Conservation (phyloP, 2,797 vertebrate genomes). For the Hybognathus amarus region DNA sequence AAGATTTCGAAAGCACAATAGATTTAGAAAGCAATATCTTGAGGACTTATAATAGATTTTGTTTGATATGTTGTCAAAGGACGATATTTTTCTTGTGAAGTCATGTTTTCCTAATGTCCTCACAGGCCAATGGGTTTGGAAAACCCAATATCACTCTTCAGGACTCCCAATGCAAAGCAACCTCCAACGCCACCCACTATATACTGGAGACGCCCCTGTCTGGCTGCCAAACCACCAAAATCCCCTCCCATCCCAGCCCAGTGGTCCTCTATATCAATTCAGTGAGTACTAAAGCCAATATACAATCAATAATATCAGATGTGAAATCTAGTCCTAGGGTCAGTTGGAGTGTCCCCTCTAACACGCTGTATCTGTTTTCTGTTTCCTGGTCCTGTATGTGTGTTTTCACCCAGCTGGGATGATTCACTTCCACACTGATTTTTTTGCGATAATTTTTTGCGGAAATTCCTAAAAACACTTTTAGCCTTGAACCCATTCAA, state of each 20-base stretch:
- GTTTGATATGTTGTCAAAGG: conserved; percentile 12
- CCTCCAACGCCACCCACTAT: conserved; percentile 90
- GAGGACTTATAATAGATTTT: neutral
- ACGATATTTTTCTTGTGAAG: conserved; percentile 1
- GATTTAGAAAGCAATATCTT: neutral
- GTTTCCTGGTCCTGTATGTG: neutral
- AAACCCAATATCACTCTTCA: conserved; percentile 87
- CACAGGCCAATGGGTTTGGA: conserved; percentile 81
- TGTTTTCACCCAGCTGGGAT: conserved; percentile 58
- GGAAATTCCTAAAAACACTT: conserved; percentile 63
- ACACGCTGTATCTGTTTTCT: neutral
- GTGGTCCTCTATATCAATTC: conserved; percentile 87
- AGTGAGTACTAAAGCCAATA: conserved; percentile 76
- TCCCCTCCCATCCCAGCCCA: conserved; percentile 66
- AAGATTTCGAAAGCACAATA: neutral
- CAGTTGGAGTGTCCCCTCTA: neutral
- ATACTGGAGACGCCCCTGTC: conserved; percentile 87
- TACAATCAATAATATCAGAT: conserved; percentile 12
- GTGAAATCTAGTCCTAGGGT: neutral
- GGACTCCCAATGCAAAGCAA: conserved; percentile 90
- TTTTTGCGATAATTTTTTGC: conserved; percentile 63
- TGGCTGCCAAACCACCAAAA: conserved; percentile 82
- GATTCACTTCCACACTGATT: conserved; percentile 70
- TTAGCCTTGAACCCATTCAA: conserved; percentile 56
- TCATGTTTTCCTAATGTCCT: conserved; percentile 51